Base-by-base conservation (phyloP, 2,888 invertebrate genomes). In the Watsonalla cultraria region DNA sequence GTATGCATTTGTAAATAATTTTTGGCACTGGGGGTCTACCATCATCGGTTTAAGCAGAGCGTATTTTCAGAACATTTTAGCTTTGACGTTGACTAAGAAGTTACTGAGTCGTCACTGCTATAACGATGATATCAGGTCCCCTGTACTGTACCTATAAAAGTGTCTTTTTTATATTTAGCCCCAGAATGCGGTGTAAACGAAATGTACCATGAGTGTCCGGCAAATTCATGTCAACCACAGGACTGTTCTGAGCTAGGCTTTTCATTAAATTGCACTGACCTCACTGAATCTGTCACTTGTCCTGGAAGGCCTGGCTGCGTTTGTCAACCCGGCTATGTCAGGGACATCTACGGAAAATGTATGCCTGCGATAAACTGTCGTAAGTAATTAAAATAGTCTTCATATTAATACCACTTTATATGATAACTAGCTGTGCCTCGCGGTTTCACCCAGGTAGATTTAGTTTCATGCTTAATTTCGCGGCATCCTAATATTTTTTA, bases 281-380 rank as follows among this genome's bases (percentile, higher is more conserved):
- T 24, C 24, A 52, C 56, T 5, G 7, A 14, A 5, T 15, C 39
- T 7, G 61, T 58, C 6, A 51, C 53, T 7, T 55, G 54, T 8
- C 11, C 45, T 5, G 56, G 58, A 24, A 33, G 57, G 33, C 64
- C 61, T n/a, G 64, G 64, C 5, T 74, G 74, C 51, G 37, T 64
- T 8, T 73, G 73, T 39, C 46, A 49, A 6, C 50, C 56, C 7
- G 68, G 64, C 0, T 71, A 65, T 46, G 62, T 70, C 0, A 71
- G 68, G 45, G 61, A 72, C 46, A 52, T 58, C 4, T 45, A 63
- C 2, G 65, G 64, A 8, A 37, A 47, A 5, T 80, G 79, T 51
- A 62, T 79, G 14, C 65, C 68, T 2, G 60, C 51, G 13, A 47
- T 59, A 7, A 9, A 70, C 45, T 74, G 76, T 53, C 67, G 73